Evolutionary conservation across 2,888 invertebrate genomes (phyloP).

Genomic region (Cryptus viduatorius): DNA sequence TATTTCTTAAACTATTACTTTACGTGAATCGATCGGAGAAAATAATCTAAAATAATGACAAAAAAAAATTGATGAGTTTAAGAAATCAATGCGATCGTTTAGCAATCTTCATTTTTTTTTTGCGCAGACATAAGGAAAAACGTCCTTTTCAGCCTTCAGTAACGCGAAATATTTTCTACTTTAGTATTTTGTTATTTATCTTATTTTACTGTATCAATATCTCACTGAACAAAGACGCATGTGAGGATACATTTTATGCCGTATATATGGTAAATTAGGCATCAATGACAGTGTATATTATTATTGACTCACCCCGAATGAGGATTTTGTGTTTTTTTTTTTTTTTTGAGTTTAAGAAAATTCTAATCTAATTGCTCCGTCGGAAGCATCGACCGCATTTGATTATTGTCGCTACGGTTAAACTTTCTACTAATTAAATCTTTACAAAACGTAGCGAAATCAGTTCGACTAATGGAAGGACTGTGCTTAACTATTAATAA

Average conservation of each 20-base stretch:
- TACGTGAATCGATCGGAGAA: neutral
- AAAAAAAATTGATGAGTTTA: neutral
- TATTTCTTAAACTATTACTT: neutral
- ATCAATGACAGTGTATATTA: conserved; percentile 15
- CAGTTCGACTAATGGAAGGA: conserved; percentile 6
- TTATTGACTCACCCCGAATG: neutral
- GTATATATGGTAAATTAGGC: conserved; percentile 7
- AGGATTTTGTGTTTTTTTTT: neutral
- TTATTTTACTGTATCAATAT: neutral
- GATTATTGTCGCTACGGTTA: conserved; percentile 9
- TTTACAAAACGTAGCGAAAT: neutral
- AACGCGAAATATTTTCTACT: neutral
- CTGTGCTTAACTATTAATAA: neutral
- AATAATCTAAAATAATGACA: no score
- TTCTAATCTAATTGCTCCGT: neutral
- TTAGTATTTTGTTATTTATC: neutral
- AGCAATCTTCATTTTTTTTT: neutral
- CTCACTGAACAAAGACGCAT: neutral
- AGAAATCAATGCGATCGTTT: neutral
- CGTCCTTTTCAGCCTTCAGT: neutral
- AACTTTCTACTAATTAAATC: neutral
- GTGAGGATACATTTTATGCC: neutral
- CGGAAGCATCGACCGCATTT: conserved; percentile 12
- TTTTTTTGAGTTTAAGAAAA: neutral
- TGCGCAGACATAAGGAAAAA: neutral